Conservation (phyloP, 64 coral and sea anemone genomes). For the Pachyseris speciosa region DNA sequence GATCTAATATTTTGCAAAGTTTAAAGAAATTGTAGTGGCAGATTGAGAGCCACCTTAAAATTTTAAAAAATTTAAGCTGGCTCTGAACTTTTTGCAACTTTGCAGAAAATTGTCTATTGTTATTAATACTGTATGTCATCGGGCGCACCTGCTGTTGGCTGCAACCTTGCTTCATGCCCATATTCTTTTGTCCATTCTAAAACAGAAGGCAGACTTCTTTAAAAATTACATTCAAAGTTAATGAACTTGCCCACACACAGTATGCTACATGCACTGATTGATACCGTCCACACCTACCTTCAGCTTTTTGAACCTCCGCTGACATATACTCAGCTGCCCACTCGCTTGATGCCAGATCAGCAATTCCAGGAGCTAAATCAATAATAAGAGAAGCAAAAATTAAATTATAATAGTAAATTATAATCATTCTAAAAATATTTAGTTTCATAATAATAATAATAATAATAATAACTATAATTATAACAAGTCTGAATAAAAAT, state of each 20-base stretch:
- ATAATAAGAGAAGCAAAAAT: neutral
- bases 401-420: neutral
- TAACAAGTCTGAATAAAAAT: no score
- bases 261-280: neutral
- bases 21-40: no score
- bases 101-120: no score
- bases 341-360: conserved; percentile 87
- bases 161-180: conserved; percentile 23
- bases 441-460: no score
- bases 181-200: conserved; percentile 78
- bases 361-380: conserved; percentile 82
- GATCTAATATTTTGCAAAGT: no score
- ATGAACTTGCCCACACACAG: no score
- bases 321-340: conserved; percentile 94
- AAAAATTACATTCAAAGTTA: neutral
- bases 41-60: no score
- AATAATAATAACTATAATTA: no score
- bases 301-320: conserved; percentile 64
- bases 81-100: no score
- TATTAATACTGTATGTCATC: neutral
- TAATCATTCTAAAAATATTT: no score
- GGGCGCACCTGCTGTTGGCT: conserved; percentile 52
- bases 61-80: no score
- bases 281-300: conserved; percentile 10
- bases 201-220: neutral